A percentile compares a stretch with the other conserved stretches of the same genome.
phyloP scores from a whole-genome alignment of 1,140 invertebrate species.

The Diachasmimorpha longicaudata region DNA sequence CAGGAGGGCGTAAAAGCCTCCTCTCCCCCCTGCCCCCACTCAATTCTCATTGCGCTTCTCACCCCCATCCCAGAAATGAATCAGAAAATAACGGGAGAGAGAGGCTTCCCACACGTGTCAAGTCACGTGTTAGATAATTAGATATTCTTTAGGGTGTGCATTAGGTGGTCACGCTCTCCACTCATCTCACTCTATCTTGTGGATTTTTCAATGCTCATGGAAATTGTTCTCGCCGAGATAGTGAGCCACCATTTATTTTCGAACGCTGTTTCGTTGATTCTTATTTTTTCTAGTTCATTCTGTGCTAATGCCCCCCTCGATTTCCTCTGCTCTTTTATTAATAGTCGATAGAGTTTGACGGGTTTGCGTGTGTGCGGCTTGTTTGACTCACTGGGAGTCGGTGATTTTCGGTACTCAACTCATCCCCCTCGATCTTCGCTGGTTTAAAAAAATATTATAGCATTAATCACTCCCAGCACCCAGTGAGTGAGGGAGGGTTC shows the following conservation, averaged over 20 bases:
- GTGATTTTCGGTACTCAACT: neutral
- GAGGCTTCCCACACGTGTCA: conserved; percentile 58
- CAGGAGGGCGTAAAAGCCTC: conserved; percentile 39
- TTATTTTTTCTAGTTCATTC: conserved; percentile 17
- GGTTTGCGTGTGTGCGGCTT: conserved; percentile 46
- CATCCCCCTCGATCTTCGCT: conserved; percentile 27
- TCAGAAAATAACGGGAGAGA: conserved; percentile 59
- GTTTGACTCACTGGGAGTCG: conserved; percentile 33
- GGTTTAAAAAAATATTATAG: neutral
- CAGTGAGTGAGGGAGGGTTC: no score
- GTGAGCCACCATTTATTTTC: neutral
- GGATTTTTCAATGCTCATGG: neutral
- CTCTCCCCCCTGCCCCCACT: conserved; percentile 43
- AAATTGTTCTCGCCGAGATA: conserved; percentile 20
- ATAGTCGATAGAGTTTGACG: conserved; percentile 53
- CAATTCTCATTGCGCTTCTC: conserved; percentile 11
- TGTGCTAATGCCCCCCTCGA: conserved; percentile 6
- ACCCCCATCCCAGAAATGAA: conserved; percentile 48
- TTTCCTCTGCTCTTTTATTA: conserved; percentile 40
- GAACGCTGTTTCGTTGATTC: neutral
- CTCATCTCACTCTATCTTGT: neutral
- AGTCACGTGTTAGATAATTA: conserved; percentile 61
- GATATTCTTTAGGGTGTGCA: conserved; percentile 59
- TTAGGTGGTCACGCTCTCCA: conserved; percentile 40
- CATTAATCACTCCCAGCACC: neutral